Base-by-base conservation (phyloP, 2,797 vertebrate species). In the Morus bassanus region DNA sequence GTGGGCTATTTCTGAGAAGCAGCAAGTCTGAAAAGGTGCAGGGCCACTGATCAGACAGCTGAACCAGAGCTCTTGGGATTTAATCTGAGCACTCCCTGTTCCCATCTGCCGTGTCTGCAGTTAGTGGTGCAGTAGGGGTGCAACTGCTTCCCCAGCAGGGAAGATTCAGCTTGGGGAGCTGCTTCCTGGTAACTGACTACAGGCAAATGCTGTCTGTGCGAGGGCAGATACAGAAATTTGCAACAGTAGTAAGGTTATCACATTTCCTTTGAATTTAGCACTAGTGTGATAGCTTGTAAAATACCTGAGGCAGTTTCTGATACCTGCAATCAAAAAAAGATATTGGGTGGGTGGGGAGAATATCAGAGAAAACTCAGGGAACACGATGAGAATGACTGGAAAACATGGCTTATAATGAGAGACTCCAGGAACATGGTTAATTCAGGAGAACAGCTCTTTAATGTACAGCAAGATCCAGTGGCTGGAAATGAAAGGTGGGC, bases 71-170 rank as follows among this genome's bases (percentile, higher is more conserved):
- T 41, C 45, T 77, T 7, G 1, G 83, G 88, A 35, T 41, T 25
- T 56, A 45, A n/a, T 31, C 27, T 64, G 48, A 72, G 69, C 9
- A 6, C 13, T 79, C 24, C 22, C 19, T 15, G 15, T 74, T 73
- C 68, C 43, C 22, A 5, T 70, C 39, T 14, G 2, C n/a, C 1
- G 0, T 74, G 27, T 31, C 54, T 25, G 39, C 8, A 2, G 25
- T 54, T 24, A 11, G 0, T 1, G 24, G 18, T 6, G 18, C 30
- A 22, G 9, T 5, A n/a, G 31, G 3, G 43, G 2, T 59, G 28
- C 2, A 0, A 6, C 37, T 57, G 23, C 81, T 79, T 54, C 59
- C 39, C 21, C 25, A 56, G 41, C 25, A 74, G 63, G 7, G 0
- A 5, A 14, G 33, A 43, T 27, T 41, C 39, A 46, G 30, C 41